Evolutionary conservation across 2,888 invertebrate species (phyloP).

Genomic region (Caenorhabditis sp.): DNA sequence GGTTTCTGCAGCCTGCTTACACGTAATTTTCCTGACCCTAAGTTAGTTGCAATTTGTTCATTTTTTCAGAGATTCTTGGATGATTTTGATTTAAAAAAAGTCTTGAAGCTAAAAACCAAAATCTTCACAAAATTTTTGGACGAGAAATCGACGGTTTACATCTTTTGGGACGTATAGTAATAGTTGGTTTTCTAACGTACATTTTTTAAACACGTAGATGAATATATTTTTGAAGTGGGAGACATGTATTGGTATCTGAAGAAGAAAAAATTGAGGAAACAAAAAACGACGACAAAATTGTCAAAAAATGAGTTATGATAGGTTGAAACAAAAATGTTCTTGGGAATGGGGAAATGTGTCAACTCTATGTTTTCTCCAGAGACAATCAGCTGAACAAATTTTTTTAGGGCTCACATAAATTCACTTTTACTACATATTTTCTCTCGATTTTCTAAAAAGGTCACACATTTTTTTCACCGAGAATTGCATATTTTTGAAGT

Average conservation of each 20-base stretch:
- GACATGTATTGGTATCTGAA: background rate
- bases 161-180: too few relatives aligned
- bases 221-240: background rate
- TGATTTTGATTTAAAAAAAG: too few relatives aligned
- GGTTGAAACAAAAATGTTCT: background rate
- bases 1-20: too few relatives aligned
- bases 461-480: too few relatives aligned
- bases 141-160: too few relatives aligned
- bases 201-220: background rate
- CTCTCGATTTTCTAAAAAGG: too few relatives aligned
- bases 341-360: background rate
- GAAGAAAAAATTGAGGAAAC: background rate
- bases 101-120: too few relatives aligned
- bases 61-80: too few relatives aligned
- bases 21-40: too few relatives aligned
- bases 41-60: too few relatives aligned
- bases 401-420: background rate
- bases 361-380: background rate
- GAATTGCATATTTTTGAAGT: too few relatives aligned
- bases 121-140: too few relatives aligned
- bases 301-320: slow-evolving; percentile 1
- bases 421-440: background rate
- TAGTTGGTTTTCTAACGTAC: background rate
- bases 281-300: background rate
- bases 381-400: background rate